Conservation (phyloP, 2,113 vertebrate genomes). For the Garra rufa region DNA sequence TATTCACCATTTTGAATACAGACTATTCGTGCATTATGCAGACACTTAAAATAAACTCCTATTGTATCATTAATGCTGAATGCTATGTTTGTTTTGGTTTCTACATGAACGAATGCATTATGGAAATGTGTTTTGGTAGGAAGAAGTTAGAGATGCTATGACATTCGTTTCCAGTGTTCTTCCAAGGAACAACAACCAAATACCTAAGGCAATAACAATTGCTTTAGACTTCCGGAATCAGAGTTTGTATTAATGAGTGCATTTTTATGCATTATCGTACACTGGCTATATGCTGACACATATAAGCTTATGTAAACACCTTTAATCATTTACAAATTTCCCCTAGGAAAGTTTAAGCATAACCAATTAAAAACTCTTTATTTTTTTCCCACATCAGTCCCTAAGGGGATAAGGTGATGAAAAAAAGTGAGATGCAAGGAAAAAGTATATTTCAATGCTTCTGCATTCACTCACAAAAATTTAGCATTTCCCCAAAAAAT, state of each 20-base stretch:
- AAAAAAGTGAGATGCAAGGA: neutral
- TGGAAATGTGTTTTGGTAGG: constrained; percentile 14
- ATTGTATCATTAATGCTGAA: neutral
- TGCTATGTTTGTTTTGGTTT: neutral
- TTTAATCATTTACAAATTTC: neutral
- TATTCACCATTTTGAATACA: no score
- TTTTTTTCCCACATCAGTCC: neutral
- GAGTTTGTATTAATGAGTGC: neutral
- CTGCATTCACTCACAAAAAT: neutral
- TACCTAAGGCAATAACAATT: neutral
- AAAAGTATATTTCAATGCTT: neutral
- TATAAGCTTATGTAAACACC: neutral
- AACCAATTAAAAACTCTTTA: neutral
- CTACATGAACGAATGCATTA: constrained; percentile 3
- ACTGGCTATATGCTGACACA: neutral
- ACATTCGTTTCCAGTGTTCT: constrained; percentile 16
- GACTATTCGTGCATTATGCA: neutral
- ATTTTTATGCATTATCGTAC: neutral
- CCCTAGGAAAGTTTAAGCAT: neutral
- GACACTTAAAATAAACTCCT: neutral
- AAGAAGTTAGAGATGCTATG: neutral
- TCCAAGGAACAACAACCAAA: constrained; percentile 4
- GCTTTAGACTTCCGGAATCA: neutral
- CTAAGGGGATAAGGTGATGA: neutral
- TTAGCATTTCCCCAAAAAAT: neutral